Evolutionary conservation across 2,797 vertebrate genomes (phyloP), one percentile per base, ranked within the genome.

Genomic region (Setipinna tenuifilis): DNA sequence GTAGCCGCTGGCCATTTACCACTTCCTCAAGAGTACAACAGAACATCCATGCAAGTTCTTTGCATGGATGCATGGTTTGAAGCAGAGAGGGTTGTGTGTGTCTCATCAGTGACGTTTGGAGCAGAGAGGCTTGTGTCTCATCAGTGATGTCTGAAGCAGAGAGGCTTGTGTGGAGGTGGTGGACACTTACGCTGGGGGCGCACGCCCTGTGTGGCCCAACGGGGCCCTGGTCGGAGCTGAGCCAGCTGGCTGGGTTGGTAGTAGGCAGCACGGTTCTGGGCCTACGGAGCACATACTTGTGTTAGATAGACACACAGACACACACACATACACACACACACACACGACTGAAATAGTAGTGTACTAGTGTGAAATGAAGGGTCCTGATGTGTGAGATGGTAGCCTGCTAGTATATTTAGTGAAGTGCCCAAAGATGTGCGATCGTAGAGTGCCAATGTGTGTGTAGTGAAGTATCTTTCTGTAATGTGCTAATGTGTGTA

Each of bases 241-340:
- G 98, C 96, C 84, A 99, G 96, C 90, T 99, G 98, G 86, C 97
- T 96, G 89, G 98, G 94, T 86, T 97, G 97, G 87, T 99, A 99
- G 93, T 99, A 99, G 0, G 98, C 96, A 83, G 98, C 96, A 87
- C 97, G 97, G 90, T 98, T 99, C 93, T 98, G 98, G 90, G 98
- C 95, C 96, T 97, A 90, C 97, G 90, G 83, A 65, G 2, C 46
- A 78, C 58, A 65, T n/a, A 65, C n/a, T 41, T 2, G 35, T 41
- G 35, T 41, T 5, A 28, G 44, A 84, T 14, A 54, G 9, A 84
- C 41, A 87, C 3, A 59, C 61, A 65, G 21, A 25, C 21, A 21
- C 61, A 65, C 61, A 65, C 61, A 65, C 28, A 68, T 9, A 68
- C 62, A 68, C 62, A 68, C 62, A 68, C 62, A 68, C 62, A 68